A percentile compares a stretch with the other conserved stretches of the same genome.
phyloP scores from a whole-genome alignment of 2,113 vertebrate species.

The Pelecanus crispus region DNA sequence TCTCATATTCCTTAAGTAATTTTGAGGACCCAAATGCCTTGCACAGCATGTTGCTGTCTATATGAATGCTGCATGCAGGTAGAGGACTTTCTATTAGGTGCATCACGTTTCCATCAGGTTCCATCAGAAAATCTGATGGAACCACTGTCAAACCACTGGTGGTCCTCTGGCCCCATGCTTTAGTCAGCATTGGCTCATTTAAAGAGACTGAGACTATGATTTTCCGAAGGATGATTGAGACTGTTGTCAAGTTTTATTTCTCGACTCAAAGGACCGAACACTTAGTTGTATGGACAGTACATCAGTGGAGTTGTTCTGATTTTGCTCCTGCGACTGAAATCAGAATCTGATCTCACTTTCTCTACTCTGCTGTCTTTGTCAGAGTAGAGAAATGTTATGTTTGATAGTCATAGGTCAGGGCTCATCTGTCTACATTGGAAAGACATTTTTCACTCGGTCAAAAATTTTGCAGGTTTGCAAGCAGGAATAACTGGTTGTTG shows the following conservation, averaged over 20 bases:
- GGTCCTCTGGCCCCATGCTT: not conserved
- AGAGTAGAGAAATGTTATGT: not conserved
- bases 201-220: not conserved
- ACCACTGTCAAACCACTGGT: not conserved
- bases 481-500: not conserved
- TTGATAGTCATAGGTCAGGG: not conserved
- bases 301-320: not conserved
- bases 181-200: not conserved
- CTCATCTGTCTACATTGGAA: not conserved
- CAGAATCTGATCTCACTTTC: not conserved
- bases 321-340: not conserved
- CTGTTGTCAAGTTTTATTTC: not conserved
- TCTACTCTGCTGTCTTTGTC: not conserved
- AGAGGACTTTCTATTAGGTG: not conserved
- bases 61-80: not conserved
- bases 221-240: not conserved
- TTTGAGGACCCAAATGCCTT: not conserved
- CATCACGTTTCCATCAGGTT: accelerated
- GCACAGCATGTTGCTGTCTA: not conserved
- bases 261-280: not conserved
- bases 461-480: not conserved
- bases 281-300: not conserved
- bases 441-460: constrained; percentile 17
- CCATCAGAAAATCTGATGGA: not conserved
- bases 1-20: not conserved